Evolutionary conservation across 2,888 invertebrate species (phyloP).

Genomic region (Vanessa cardui): DNA sequence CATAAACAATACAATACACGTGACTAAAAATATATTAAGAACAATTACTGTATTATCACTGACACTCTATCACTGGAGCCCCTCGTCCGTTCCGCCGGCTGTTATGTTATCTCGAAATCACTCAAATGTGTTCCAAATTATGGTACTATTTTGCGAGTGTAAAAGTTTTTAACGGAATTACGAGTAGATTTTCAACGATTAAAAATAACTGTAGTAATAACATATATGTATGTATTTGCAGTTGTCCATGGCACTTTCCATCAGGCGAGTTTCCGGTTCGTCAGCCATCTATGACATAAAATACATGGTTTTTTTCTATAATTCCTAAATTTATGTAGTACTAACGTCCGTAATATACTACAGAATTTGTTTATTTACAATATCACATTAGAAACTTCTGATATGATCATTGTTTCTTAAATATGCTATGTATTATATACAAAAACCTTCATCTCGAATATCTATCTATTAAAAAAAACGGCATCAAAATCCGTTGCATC

Average conservation of each 20-base stretch:
- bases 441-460: no score
- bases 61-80: background rate
- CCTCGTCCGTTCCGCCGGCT: slow-evolving; percentile 28
- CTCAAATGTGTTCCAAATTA: slow-evolving; percentile 33
- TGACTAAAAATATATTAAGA: background rate
- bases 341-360: no score
- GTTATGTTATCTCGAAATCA: slow-evolving; percentile 34
- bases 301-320: no score
- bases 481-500: no score
- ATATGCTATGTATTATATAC: no score
- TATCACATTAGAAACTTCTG: no score
- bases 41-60: slow-evolving; percentile 2
- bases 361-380: no score
- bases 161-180: slow-evolving; percentile 17
- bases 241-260: background rate
- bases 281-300: no score
- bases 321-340: no score
- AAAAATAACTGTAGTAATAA: background rate
- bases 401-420: no score
- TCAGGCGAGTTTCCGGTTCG: no score
- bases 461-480: no score
- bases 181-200: background rate
- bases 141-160: slow-evolving; percentile 7
- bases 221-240: background rate
- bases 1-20: slow-evolving; percentile 6